These are phyloP conservation scores for Aphelocoma coerulescens DNA, from an alignment of 2,113 vertebrate species.

Conservation along the genomic window DNA sequence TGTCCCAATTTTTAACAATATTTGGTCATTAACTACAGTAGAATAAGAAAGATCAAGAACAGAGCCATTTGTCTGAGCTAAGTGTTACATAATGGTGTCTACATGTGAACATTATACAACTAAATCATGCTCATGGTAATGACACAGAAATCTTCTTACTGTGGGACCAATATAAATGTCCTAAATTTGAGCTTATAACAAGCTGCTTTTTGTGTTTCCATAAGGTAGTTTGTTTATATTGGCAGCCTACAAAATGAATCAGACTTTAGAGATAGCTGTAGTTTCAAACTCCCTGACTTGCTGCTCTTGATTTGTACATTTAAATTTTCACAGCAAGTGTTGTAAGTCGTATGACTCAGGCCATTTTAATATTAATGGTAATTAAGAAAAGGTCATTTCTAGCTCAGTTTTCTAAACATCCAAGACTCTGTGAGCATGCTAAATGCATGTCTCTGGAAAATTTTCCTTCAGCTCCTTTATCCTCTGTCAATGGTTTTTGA, in stretches of 20 bases:
- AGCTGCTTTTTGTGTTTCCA: neutral
- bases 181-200: neutral
- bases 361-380: neutral
- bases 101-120: neutral
- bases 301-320: neutral
- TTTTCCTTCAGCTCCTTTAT: neutral
- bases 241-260: neutral
- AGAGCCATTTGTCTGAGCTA: constrained; percentile 41
- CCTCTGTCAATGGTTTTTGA: neutral
- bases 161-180: neutral
- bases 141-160: neutral
- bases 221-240: neutral
- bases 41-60: constrained; percentile 52
- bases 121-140: neutral
- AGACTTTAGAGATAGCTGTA: neutral
- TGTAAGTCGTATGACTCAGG: neutral
- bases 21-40: constrained; percentile 72
- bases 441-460: neutral
- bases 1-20: constrained; percentile 76
- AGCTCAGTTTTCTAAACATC: neutral
- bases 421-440: neutral
- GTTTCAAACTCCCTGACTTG: neutral
- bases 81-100: constrained; percentile 2
- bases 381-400: neutral
- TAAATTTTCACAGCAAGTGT: neutral